Base-by-base conservation (phyloP, 1,140 invertebrate species). In the Cheumatopsyche charites region DNA sequence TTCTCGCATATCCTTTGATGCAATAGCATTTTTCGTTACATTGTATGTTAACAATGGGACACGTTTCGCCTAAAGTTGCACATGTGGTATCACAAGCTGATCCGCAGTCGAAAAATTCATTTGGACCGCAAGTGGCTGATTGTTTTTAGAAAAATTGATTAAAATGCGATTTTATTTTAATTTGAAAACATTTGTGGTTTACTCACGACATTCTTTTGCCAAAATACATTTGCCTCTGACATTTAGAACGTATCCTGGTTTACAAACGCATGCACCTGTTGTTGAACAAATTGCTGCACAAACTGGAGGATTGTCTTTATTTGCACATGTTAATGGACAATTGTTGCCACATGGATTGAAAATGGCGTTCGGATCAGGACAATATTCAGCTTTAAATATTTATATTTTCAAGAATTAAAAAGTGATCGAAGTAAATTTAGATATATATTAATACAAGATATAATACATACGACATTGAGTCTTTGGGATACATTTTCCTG, bases 1-100 rank as follows among this genome's bases (percentile, higher is more conserved):
- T 73, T 9, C 85, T 79, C 0, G 85, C 85, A 67, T 79, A 86
- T 1, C 81, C 82, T 1, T 82, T 71, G 5, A 79, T 77, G 71
- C 86, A 87, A 67, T 87, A 87, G 70, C 87, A 88, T 61, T 75
- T 81, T 55, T 81, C 77, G 21, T 84, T 86, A 62, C 86, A 87
- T 12, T 78, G 74, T 0, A 86, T 79, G 67, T 87, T 85, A 0
- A 77, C 26, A 5, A 87, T 84, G 0, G 82, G 78, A 55, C 86
- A 87, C 19, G 81, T 79, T 75, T 80, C 15, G 0, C 77, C 77
- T 9, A 87, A 67, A 17, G 80, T 85, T 11, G 77, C 77, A 75
- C 86, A 87, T n/a, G 79, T 65, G 0, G 61, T 71, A 19, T 71
- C 70, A 41, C 70, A 71, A 43, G 61, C 82, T 62, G 80, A 78